Percentiles rank a stretch among this genome's conserved stretches.
Conservation (phyloP, 2,113 vertebrate genomes). For the Urocitellus parryii region DNA sequence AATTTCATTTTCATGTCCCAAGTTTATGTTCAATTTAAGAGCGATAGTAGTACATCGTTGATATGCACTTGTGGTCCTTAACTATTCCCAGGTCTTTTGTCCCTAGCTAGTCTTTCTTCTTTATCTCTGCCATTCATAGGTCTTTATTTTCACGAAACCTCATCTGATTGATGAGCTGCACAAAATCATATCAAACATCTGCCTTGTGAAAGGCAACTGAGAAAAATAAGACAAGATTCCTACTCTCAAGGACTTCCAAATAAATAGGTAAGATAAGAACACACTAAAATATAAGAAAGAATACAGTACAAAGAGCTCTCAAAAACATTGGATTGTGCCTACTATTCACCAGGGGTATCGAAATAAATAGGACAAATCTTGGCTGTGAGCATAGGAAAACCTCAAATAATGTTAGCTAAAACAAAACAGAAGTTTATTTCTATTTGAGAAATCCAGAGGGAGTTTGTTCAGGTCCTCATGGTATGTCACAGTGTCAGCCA, state of each 20-base stretch:
- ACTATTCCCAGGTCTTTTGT: not conserved
- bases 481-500: not conserved
- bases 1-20: not conserved
- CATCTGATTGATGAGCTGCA: not conserved
- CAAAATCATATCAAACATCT: slow-evolving; percentile 8
- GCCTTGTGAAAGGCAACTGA: not conserved
- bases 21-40: not conserved
- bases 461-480: not conserved
- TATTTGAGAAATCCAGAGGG: slow-evolving; percentile 21
- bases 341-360: not conserved
- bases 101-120: not conserved
- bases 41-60: not conserved
- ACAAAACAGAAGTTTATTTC: not conserved
- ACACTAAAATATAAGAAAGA: not conserved
- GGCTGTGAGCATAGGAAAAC: not conserved
- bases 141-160: slow-evolving; percentile 39
- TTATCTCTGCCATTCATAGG: not conserved
- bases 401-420: not conserved
- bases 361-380: not conserved
- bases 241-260: not conserved
- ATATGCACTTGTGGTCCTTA: not conserved
- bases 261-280: not conserved
- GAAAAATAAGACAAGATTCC: not conserved
- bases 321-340: not conserved
- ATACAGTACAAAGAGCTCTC: not conserved